Conservation (phyloP, 2,113 vertebrate genomes). For the Megalops atlanticus region DNA sequence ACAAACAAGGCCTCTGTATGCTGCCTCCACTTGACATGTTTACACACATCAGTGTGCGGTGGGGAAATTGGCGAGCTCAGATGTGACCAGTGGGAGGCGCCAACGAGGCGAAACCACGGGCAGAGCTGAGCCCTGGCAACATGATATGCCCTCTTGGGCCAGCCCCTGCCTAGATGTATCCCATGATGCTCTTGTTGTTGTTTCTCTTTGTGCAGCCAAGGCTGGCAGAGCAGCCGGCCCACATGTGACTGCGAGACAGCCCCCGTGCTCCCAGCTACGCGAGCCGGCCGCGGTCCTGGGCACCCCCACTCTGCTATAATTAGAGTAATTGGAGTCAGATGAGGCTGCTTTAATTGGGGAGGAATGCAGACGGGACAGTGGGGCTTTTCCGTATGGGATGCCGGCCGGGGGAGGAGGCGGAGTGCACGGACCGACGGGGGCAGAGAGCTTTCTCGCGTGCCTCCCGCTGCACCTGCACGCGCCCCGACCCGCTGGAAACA, state of each 20-base stretch:
- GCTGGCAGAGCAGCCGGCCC: neutral
- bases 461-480: neutral
- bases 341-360: slow-evolving; percentile 73
- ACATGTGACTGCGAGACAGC: neutral
- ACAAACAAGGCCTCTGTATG: neutral
- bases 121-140: neutral
- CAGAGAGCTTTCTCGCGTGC: neutral
- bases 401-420: slow-evolving; percentile 46
- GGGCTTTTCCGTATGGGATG: slow-evolving; percentile 60
- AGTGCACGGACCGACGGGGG: slow-evolving; percentile 13
- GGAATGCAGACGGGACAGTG: slow-evolving; percentile 65
- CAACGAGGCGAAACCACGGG: neutral
- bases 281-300: slow-evolving; percentile 48
- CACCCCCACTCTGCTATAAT: slow-evolving; percentile 66
- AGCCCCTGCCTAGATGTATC: neutral
- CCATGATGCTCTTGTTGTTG: neutral
- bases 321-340: slow-evolving; percentile 72
- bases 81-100: neutral
- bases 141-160: neutral
- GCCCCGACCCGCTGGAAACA: slow-evolving; percentile 1
- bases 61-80: neutral
- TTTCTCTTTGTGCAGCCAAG: neutral
- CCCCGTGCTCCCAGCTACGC: neutral
- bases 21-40: neutral
- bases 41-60: neutral